Evolutionary conservation across 2,888 invertebrate genomes (phyloP).

Genomic region (Oscheius sp.): DNA sequence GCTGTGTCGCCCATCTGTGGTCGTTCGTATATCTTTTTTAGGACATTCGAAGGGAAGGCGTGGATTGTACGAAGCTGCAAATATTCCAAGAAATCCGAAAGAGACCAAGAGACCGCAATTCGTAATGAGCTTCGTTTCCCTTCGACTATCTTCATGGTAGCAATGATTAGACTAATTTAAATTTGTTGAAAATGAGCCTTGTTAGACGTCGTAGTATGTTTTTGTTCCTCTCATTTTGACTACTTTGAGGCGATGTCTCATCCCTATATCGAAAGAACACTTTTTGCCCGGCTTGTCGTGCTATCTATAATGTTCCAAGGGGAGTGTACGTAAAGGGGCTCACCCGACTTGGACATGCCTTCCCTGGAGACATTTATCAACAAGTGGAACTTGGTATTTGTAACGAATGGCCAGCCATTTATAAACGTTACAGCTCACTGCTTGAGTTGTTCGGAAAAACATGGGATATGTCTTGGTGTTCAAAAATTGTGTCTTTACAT

Average conservation of each 20-base stretch:
- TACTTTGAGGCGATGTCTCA: too few species aligned
- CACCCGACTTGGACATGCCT: too few species aligned
- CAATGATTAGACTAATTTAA: too few species aligned
- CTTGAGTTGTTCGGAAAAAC: background rate
- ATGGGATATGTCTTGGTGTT: too few species aligned
- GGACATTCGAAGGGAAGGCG: background rate
- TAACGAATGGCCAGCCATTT: constrained; percentile 33
- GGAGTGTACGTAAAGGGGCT: constrained; percentile 1
- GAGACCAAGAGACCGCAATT: too few species aligned
- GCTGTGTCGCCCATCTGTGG: constrained; percentile 7
- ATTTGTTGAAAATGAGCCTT: too few species aligned
- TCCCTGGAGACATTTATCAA: constrained; percentile 27
- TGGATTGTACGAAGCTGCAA: background rate
- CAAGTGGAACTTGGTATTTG: constrained; percentile 30
- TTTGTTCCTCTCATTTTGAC: too few species aligned
- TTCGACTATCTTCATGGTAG: too few species aligned
- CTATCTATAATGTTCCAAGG: constrained; percentile 2
- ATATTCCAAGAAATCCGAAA: too few species aligned
- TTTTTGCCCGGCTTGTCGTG: background rate
- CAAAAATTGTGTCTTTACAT: too few species aligned
- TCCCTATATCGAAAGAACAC: background rate
- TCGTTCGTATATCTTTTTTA: background rate
- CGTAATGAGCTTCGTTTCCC: too few species aligned
- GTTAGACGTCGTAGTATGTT: too few species aligned
- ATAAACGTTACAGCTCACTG: constrained; percentile 16